Evolutionary conservation across 1,140 invertebrate genomes (phyloP).

Genomic region (Drosophila asahinai): DNA sequence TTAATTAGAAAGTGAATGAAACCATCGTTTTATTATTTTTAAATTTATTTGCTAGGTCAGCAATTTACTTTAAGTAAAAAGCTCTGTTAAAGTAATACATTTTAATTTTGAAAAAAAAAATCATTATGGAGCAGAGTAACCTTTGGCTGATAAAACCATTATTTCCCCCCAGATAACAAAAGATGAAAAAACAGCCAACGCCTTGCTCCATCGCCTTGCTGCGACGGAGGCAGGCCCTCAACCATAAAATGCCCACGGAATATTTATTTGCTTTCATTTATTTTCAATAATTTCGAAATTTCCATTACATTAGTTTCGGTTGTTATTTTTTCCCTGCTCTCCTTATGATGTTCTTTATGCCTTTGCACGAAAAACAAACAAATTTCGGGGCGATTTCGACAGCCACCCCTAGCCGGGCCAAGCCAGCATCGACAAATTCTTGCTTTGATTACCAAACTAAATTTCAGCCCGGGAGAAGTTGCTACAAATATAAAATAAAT

Average conservation of each 20-base stretch:
- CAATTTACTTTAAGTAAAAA: fast-evolving
- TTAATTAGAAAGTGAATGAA: background rate
- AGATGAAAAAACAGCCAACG: slow-evolving; percentile 48
- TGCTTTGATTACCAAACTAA: slow-evolving; percentile 80
- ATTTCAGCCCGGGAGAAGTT: slow-evolving; percentile 47
- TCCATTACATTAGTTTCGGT: slow-evolving; percentile 80
- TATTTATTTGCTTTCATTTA: slow-evolving; percentile 84
- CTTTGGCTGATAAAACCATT: slow-evolving; percentile 16
- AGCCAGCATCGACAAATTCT: slow-evolving; percentile 40
- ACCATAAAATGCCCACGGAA: slow-evolving; percentile 66
- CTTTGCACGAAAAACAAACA: slow-evolving; percentile 78
- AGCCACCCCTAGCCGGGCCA: slow-evolving; percentile 11
- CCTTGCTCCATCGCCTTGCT: slow-evolving; percentile 62
- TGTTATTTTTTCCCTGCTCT: slow-evolving; percentile 31
- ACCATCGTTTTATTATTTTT: background rate
- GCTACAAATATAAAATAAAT: slow-evolving; percentile 75
- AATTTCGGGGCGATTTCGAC: slow-evolving; percentile 59
- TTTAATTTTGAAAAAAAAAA: background rate
- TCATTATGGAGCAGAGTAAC: slow-evolving; percentile 3
- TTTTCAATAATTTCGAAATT: slow-evolving; percentile 83
- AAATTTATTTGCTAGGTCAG: too few relatives aligned
- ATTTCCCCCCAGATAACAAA: slow-evolving; percentile 28
- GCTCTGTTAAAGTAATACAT: background rate
- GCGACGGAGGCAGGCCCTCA: slow-evolving; percentile 14
- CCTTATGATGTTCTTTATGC: slow-evolving; percentile 74